phyloP scores from a whole-genome alignment of 1,140 invertebrate species.

The Danaus plexippus region DNA sequence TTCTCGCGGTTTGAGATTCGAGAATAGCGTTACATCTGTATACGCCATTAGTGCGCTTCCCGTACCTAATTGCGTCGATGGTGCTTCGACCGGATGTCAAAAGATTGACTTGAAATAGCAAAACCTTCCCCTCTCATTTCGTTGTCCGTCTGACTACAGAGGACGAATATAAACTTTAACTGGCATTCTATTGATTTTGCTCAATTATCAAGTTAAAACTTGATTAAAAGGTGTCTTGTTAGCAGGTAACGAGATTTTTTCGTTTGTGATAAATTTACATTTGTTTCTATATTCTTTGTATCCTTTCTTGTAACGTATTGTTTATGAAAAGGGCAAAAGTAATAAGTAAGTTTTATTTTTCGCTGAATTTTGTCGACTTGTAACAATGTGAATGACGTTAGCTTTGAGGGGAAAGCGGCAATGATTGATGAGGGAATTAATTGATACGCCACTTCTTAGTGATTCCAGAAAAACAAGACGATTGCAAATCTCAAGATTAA shows the following conservation, averaged over 20 bases:
- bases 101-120: constrained; percentile 62
- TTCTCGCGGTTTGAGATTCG: constrained; percentile 27
- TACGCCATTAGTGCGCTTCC: constrained; percentile 54
- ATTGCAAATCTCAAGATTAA: constrained; percentile 19
- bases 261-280: background rate
- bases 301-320: background rate
- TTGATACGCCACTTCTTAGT: constrained; percentile 62
- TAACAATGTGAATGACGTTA: constrained; percentile 58
- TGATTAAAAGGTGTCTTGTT: background rate
- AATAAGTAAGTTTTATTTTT: constrained; percentile 42
- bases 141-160: constrained; percentile 20
- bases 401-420: constrained; percentile 43
- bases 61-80: constrained; percentile 55
- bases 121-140: constrained; percentile 29
- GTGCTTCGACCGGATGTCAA: constrained; percentile 54
- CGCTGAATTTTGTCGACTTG: constrained; percentile 39
- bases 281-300: background rate
- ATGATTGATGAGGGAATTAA: constrained; percentile 66
- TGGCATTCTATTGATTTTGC: constrained; percentile 20
- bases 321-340: constrained; percentile 15
- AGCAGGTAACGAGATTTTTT: background rate
- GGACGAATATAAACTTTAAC: constrained; percentile 20
- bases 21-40: constrained; percentile 41
- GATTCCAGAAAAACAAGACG: constrained; percentile 37
- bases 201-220: constrained; percentile 11